phyloP scores from a whole-genome alignment of 2,113 vertebrate genomes.

The Chunga burmeisteri region DNA sequence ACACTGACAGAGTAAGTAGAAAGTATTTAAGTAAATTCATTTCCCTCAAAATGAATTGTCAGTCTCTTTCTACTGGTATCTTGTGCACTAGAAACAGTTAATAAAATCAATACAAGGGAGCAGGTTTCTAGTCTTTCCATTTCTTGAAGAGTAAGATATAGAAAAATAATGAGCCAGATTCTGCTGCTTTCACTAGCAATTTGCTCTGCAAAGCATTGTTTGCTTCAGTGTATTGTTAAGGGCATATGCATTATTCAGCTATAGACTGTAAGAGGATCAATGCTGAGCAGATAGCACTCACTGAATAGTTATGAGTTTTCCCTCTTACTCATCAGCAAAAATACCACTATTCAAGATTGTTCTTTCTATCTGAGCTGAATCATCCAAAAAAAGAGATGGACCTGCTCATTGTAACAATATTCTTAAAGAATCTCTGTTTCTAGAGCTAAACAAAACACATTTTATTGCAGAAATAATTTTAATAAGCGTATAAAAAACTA shows the following conservation, averaged over 20 bases:
- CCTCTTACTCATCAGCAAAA: background rate
- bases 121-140: background rate
- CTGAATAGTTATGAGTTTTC: background rate
- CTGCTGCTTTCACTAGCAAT: background rate
- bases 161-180: background rate
- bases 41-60: background rate
- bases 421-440: background rate
- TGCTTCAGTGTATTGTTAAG: background rate
- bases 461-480: constrained; percentile 14
- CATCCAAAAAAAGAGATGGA: background rate
- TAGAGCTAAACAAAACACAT: background rate
- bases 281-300: background rate
- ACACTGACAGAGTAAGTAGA: background rate
- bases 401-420: background rate
- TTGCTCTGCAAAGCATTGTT: background rate
- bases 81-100: background rate
- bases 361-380: background rate
- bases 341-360: background rate
- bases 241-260: background rate
- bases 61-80: background rate
- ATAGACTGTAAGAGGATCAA: background rate
- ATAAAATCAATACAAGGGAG: background rate
- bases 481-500: background rate
- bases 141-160: background rate
- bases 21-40: background rate